Percentiles rank a stretch among this genome's conserved stretches.
Evolutionary conservation across 1,140 invertebrate species (phyloP).

Genomic region (Cryptotermes secundus): DNA sequence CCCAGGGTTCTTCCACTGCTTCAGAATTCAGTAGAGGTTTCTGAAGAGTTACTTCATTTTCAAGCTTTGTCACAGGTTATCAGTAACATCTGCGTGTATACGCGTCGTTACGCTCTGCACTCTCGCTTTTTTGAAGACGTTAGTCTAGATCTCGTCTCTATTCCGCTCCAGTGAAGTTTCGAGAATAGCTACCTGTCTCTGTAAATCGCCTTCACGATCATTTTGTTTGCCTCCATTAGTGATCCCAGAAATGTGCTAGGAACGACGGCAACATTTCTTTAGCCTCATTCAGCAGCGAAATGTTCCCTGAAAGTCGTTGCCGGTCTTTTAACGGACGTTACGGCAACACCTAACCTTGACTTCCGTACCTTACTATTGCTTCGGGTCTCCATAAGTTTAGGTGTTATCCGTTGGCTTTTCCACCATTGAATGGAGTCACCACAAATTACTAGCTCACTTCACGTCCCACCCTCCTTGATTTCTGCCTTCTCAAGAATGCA

Average conservation of each 20-base stretch:
- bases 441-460: background rate
- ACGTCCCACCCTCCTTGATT: background rate
- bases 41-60: too few relatives aligned
- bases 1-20: too few relatives aligned
- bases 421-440: background rate
- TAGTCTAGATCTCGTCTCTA: background rate
- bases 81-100: too few relatives aligned
- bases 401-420: background rate
- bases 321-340: background rate
- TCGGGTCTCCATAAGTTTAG: background rate
- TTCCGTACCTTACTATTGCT: background rate
- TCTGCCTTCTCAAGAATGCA: background rate
- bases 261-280: background rate
- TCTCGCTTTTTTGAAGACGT: too few relatives aligned
- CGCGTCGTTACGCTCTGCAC: too few relatives aligned
- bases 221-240: slow-evolving; percentile 5
- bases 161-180: background rate
- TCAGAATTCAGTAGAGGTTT: too few relatives aligned
- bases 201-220: background rate
- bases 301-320: background rate
- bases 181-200: background rate
- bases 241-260: background rate
- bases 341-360: background rate
- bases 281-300: background rate
- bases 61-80: too few relatives aligned